Percentiles rank a stretch among this genome's conserved stretches.
Conservation (phyloP, 2,797 vertebrate genomes). For the Morus bassanus region DNA sequence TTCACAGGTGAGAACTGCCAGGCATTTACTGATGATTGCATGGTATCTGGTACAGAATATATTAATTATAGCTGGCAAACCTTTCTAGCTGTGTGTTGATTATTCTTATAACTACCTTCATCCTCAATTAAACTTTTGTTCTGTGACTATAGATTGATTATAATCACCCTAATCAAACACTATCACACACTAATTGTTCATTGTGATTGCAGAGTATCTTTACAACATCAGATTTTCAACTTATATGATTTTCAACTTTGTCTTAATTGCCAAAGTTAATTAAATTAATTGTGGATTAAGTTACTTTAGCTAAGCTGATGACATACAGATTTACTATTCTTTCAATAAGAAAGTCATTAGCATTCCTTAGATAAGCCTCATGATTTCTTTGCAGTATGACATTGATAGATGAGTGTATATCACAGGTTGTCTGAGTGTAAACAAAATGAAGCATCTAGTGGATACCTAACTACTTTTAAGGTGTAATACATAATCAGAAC, state of each 20-base stretch:
- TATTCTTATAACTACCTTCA: neutral
- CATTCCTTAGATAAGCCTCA: slow-evolving; percentile 37
- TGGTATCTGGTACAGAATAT: neutral
- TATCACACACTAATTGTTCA: neutral
- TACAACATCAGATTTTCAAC: neutral
- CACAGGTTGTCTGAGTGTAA: neutral
- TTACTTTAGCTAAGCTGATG: slow-evolving; percentile 6
- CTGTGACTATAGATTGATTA: slow-evolving; percentile 13
- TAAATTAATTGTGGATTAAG: slow-evolving; percentile 57
- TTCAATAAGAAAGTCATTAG: slow-evolving; percentile 23
- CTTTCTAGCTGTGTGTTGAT: neutral
- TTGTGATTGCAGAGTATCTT: neutral
- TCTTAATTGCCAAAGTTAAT: slow-evolving; percentile 52
- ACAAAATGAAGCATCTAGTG: neutral
- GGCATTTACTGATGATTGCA: neutral
- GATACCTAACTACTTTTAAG: neutral
- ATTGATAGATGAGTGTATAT: neutral
- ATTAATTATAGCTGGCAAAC: neutral
- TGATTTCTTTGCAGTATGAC: neutral
- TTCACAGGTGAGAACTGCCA: neutral
- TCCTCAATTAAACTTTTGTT: neutral
- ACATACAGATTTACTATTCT: slow-evolving; percentile 9
- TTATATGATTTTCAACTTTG: slow-evolving; percentile 20
- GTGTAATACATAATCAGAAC: neutral
- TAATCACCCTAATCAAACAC: slow-evolving; percentile 34